phyloP scores from a whole-genome alignment of 2,888 invertebrate genomes.

The Bedellia somnulentella region DNA sequence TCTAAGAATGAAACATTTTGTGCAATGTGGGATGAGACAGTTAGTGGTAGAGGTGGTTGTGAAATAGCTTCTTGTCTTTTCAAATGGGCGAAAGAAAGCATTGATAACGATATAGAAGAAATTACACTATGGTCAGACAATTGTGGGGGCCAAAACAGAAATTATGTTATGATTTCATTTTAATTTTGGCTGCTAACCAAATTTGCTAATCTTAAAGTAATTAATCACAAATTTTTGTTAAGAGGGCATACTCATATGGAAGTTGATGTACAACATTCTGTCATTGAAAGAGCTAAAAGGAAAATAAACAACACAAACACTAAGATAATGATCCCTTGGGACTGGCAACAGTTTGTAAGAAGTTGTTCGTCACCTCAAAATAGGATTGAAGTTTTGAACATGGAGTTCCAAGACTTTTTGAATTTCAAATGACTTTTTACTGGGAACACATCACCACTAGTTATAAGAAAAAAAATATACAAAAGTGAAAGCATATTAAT shows the following conservation, averaged over 20 bases:
- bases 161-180: not conserved
- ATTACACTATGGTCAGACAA: not conserved
- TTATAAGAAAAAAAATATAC: too few relatives aligned
- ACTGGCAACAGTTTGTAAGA: not conserved
- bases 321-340: not conserved
- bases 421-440: too few relatives aligned
- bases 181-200: not conserved
- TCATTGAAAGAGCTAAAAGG: not conserved
- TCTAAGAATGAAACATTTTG: too few relatives aligned
- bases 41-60: not conserved
- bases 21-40: too few relatives aligned
- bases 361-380: too few relatives aligned
- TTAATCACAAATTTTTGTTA: too few relatives aligned
- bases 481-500: too few relatives aligned
- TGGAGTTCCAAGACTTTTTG: too few relatives aligned
- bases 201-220: not conserved
- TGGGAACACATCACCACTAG: too few relatives aligned
- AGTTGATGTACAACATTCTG: not conserved
- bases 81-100: not conserved
- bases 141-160: not conserved
- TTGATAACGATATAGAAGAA: not conserved
- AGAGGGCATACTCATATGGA: conserved; percentile 1
- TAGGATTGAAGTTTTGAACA: too few relatives aligned
- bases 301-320: not conserved
- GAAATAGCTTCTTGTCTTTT: not conserved